Evolutionary conservation across 1,140 invertebrate species (phyloP), one percentile per base, ranked within the genome.

Genomic region (Pteromalus puparum): DNA sequence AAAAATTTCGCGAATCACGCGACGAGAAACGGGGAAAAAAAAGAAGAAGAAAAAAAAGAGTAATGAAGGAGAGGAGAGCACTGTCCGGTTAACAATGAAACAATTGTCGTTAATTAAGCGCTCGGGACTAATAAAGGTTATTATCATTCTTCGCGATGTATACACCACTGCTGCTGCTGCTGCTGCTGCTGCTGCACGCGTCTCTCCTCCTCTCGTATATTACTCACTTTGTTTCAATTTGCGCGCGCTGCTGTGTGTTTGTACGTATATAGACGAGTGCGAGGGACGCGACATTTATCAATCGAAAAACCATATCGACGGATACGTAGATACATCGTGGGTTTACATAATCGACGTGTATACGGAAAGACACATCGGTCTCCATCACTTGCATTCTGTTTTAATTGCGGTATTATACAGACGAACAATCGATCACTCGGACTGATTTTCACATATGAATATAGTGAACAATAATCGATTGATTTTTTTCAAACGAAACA

Each of bases 101-200:
- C 67, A 85, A 81, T 85, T 81, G 65, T 77, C 78, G 38, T 81
- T 85, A 81, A 85, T 85, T 81, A 79, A 81, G 48, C 42, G 38
- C 76, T 76, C 34, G 30, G 26, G 77, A 67, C 68, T 72, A 81
- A 48, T 76, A 76, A 81, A 85, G 78, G 73, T 81, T 76, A 85
- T 85, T 85, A 81, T 80, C 78, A 67, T 80, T 74, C 30, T 80
- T 84, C 46, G 30, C 28, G 42, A 73, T 48, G 79, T 78, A 46
- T 24, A 30, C 30, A 34, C 30, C 30, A 61, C 18, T n/a, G 21
- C n/a, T 48, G 10, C 10, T 15, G 10, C 2, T 48, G 15, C 46
- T n/a, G n/a, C n/a, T n/a, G 21, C n/a, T 48, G 10, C 10, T 15
- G 10, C 2, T 48, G 15, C 46, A 15, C 46, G 46, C 46, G 38